Evolutionary conservation across 2,797 vertebrate genomes (phyloP).

Genomic region (Periparus ater): DNA sequence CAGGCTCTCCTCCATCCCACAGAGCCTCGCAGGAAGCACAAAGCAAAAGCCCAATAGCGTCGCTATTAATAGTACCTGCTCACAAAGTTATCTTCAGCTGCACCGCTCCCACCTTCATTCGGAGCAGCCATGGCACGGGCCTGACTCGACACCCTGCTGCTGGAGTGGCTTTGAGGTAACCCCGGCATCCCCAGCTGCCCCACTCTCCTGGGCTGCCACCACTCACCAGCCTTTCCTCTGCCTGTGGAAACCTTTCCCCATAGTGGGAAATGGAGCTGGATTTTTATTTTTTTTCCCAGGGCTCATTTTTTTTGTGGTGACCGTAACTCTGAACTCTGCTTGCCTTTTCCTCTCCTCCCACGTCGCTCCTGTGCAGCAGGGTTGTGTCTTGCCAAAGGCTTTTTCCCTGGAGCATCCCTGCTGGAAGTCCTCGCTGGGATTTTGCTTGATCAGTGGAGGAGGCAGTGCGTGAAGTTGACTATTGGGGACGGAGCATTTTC

Average conservation of each 20-base stretch:
- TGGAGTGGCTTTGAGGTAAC: neutral
- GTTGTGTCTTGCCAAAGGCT: neutral
- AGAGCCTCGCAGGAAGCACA: neutral
- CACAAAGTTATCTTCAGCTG: slow-evolving; percentile 45
- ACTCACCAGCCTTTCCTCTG: neutral
- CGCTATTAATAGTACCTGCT: slow-evolving; percentile 39
- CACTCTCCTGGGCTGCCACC: neutral
- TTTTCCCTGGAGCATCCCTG: slow-evolving; percentile 40
- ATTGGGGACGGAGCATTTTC: neutral
- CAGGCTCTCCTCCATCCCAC: neutral
- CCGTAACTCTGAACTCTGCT: slow-evolving; percentile 32
- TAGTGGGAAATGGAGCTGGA: neutral
- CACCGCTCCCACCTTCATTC: slow-evolving; percentile 31
- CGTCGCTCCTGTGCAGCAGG: neutral
- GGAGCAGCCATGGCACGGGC: neutral
- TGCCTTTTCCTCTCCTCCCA: slow-evolving; percentile 44
- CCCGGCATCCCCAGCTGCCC: neutral
- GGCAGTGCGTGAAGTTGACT: neutral
- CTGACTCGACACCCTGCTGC: neutral
- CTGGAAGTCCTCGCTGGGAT: neutral
- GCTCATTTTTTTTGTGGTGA: slow-evolving; percentile 42
- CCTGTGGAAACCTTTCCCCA: neutral
- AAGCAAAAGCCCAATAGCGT: neutral
- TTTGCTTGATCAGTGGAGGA: neutral
- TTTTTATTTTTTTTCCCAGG: neutral